Evolutionary conservation across 53 echinoderm and acorn worm genomes (phyloP), one percentile per base, ranked within the genome.

Genomic region (Actinopyga echinites): DNA sequence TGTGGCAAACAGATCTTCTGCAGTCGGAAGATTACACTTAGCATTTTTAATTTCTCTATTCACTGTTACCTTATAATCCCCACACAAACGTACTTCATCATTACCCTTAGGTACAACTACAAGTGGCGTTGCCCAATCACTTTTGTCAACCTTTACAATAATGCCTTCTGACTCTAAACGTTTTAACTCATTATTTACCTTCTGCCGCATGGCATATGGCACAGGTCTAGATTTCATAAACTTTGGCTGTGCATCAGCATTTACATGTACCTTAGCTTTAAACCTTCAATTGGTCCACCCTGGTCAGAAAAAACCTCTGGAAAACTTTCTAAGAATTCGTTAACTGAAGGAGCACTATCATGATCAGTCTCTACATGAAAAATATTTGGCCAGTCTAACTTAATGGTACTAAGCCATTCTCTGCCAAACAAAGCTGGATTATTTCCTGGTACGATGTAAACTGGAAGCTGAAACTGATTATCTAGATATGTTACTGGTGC

Each of bases 101-200:
- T 49, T 15, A 11, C 49, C 17, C 7, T 49, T 82, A 71, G 65
- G 52, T 32, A 66, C 66, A 13, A 89, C 86, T 5, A 92, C 92
- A 34, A 92, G 60, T 22, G 75, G 86, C 2, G 86, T 89, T 21
- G 89, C 66, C 92, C 92, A 92, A 13, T 86, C 69, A 22, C 69
- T 49, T 6, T 86, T 64, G 30, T 92, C 92, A 9, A 86, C 75
- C 44, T 71, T 79, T 65, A 86, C 83, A 38, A 86, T 92, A 15
- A 92, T 84, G 17, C 56, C 87, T 29, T 86, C 83, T 49, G 85
- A 79, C 30, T 89, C 89, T 25, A 89, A 83, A 23, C 83, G 83
- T 13, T 85, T 34, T 26, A 88, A 57, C 45, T 88, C 88, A 13
- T 29, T 80, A 7, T 84, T 66, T 1, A 91, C 88, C 5, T 85